These are phyloP conservation scores for Lepas anatifera DNA, from an alignment of 2,888 invertebrate genomes.

Conservation along the genomic window DNA sequence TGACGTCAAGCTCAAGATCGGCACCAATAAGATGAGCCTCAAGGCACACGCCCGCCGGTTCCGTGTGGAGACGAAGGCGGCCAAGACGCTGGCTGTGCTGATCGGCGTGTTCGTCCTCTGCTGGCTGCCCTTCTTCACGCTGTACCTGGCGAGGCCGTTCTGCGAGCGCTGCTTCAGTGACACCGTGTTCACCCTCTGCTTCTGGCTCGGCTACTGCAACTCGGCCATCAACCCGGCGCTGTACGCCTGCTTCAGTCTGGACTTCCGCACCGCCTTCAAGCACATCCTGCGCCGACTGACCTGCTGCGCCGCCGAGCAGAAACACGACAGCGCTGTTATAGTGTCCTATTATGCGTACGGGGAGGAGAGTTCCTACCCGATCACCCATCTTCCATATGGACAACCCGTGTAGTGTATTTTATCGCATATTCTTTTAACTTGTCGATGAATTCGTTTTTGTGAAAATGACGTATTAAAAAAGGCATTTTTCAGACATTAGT, in stretches of 20 bases:
- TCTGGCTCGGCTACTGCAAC: constrained; percentile 97
- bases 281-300: constrained; percentile 51
- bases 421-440: no score
- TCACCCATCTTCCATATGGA: not conserved
- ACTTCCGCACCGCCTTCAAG: constrained; percentile 89
- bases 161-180: constrained; percentile 73
- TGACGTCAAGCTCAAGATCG: constrained; percentile 48
- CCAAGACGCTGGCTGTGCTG: constrained; percentile 91
- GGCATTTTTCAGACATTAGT: no score
- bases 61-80: constrained; percentile 92
- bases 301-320: not conserved
- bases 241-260: constrained; percentile 87
- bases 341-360: not conserved
- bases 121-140: constrained; percentile 94
- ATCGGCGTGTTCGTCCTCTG: constrained; percentile 94
- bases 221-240: constrained; percentile 92
- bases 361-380: not conserved
- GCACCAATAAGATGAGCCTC: constrained; percentile 50
- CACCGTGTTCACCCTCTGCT: constrained; percentile 75
- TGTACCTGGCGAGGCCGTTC: constrained; percentile 84
- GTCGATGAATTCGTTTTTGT: no score
- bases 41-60: constrained; percentile 79
- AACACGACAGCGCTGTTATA: not conserved
- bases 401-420: not conserved
- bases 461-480: no score